A percentile compares a stretch with the other conserved stretches of the same genome.
Conservation (phyloP, 2,113 vertebrate species). For the Anarhynchus alexandrinus region DNA sequence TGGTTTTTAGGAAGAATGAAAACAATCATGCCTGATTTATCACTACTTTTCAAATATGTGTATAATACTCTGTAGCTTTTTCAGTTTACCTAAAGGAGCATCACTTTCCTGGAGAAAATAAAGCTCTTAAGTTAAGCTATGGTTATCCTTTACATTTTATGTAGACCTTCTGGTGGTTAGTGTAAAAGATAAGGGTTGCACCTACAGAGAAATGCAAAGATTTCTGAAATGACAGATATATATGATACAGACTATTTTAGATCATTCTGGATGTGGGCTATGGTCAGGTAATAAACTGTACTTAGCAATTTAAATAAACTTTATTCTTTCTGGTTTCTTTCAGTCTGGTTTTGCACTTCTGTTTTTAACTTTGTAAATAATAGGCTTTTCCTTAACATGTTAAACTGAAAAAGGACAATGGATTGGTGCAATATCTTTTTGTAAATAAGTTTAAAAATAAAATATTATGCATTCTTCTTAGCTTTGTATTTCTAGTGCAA, state of each 20-base stretch:
- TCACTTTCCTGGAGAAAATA: conserved; percentile 36
- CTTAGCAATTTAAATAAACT: conserved; percentile 71
- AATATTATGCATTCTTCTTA: conserved; percentile 40
- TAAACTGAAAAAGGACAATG: conserved; percentile 34
- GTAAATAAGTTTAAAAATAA: conserved; percentile 69
- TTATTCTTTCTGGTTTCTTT: conserved; percentile 51
- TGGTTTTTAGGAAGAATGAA: background rate
- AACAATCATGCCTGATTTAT: conserved; percentile 5
- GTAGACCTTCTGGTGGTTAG: background rate
- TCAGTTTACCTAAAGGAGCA: conserved; percentile 1
- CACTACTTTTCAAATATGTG: conserved; percentile 15
- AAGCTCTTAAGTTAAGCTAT: conserved; percentile 1
- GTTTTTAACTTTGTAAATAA: conserved; percentile 68
- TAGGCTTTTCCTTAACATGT: conserved; percentile 38
- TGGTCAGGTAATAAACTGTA: conserved; percentile 70
- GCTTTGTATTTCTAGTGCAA: conserved; percentile 7
- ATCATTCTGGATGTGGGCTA: conserved; percentile 29
- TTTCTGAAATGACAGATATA: background rate
- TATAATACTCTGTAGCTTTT: conserved; percentile 4
- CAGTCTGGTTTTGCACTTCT: conserved; percentile 66
- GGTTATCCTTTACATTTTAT: background rate
- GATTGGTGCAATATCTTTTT: conserved; percentile 66
- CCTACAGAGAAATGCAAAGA: background rate
- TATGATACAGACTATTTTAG: conserved; percentile 6
- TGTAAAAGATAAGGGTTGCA: background rate